Conservation (phyloP, 2,888 invertebrate species). For the Clivina fossor region DNA sequence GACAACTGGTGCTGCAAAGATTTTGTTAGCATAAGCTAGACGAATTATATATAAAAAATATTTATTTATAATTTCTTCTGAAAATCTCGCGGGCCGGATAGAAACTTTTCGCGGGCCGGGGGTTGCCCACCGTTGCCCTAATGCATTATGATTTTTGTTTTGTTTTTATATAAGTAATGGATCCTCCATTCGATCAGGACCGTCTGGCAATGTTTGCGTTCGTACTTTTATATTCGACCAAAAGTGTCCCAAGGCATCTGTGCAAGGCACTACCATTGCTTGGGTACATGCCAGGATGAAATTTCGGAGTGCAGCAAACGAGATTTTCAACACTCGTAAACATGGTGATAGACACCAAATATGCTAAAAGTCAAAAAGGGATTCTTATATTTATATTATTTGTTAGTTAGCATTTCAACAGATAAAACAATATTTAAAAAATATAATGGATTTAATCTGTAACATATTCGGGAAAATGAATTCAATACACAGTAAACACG, state of each 20-base stretch:
- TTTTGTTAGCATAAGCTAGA: too few species aligned
- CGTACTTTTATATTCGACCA: constrained; percentile 64
- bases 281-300: constrained; percentile 61
- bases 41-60: too few species aligned
- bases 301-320: constrained; percentile 63
- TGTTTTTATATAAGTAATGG: constrained; percentile 41
- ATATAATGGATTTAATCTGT: background rate
- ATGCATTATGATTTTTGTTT: too few species aligned
- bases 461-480: background rate
- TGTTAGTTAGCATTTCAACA: too few species aligned
- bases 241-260: constrained; percentile 63
- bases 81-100: too few species aligned
- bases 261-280: constrained; percentile 64
- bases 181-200: constrained; percentile 51
- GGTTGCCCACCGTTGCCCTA: too few species aligned
- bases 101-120: too few species aligned
- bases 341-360: constrained; percentile 74
- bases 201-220: constrained; percentile 57
- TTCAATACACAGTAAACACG: too few species aligned
- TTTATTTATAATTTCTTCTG: too few species aligned
- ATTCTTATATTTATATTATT: background rate
- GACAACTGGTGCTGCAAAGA: too few species aligned
- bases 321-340: constrained; percentile 67
- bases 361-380: constrained; percentile 58
- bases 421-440: constrained; percentile 1